phyloP scores from a whole-genome alignment of 2,797 vertebrate genomes.

The Microcaecilia unicolor region DNA sequence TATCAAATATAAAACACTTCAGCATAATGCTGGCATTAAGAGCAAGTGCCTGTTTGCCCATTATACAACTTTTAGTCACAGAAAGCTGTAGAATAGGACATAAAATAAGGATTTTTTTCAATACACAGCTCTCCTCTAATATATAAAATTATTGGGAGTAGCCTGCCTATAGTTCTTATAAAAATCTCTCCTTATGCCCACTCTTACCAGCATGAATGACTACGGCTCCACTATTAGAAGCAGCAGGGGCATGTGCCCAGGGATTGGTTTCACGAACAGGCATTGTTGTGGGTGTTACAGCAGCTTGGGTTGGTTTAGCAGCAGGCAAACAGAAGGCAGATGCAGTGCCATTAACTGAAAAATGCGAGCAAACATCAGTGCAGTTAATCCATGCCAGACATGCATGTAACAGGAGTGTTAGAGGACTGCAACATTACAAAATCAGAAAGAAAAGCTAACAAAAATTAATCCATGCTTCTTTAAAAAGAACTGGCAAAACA shows the following conservation, averaged over 20 bases:
- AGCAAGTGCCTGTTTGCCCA: too few relatives aligned
- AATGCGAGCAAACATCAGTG: conserved; percentile 66
- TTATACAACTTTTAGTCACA: too few relatives aligned
- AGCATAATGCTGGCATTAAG: too few relatives aligned
- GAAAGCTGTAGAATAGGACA: too few relatives aligned
- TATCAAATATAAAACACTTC: too few relatives aligned
- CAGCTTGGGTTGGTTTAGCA: conserved; percentile 59
- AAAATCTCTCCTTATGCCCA: conserved; percentile 58
- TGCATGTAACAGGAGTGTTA: conserved; percentile 25
- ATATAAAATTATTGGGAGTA: too few relatives aligned
- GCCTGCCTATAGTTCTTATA: too few relatives aligned
- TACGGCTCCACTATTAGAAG: conserved; percentile 67
- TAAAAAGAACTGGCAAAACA: too few relatives aligned
- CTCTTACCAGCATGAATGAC: conserved; percentile 59
- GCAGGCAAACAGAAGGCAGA: conserved; percentile 70
- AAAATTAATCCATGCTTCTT: too few relatives aligned
- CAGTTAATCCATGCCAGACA: conserved; percentile 56
- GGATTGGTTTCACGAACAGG: conserved; percentile 96
- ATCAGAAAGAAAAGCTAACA: too few relatives aligned
- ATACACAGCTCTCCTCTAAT: too few relatives aligned
- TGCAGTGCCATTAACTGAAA: conserved; percentile 86
- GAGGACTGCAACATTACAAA: conserved; percentile 24
- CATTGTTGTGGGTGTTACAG: conserved; percentile 68
- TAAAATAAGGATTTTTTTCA: too few relatives aligned
- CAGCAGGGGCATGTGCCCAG: conserved; percentile 79